Evolutionary conservation across 2,888 invertebrate genomes (phyloP), one percentile per base, ranked within the genome.

Genomic region (Lasioglossum calceatum): DNA sequence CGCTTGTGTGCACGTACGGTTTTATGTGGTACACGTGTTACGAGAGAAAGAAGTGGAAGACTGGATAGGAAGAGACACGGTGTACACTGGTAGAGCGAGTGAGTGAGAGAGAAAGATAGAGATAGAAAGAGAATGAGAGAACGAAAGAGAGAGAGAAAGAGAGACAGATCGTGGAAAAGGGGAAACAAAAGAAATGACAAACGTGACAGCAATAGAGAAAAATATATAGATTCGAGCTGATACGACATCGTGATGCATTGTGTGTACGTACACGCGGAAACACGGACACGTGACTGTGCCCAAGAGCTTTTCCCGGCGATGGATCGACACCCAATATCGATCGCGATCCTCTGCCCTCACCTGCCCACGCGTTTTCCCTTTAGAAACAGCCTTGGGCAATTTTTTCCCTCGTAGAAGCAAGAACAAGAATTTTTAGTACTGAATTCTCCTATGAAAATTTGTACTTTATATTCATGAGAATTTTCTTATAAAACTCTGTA

Each of bases 181-280:
- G 81, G 78, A 77, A 82, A 83, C 39, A 85, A 86, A 78, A 87
- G 85, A 82, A 84, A 84, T 82, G 89, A 87, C 86, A 88, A 88
- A 89, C 85, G 86, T 88, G 88, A 88, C 84, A 89, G 86, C 85
- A 77, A 88, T 88, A 87, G 82, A 89, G 88, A 87, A 87, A 84
- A 54, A 82, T 58, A 81, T 76, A 81, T 77, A 84, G 47, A 87
- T 88, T 89, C 85, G 85, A 89, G 91, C 90, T 85, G 91, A 91
- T 85, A 90, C 87, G 91, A 92, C 88, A 89, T 88, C 88, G 87
- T 91, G 88, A 91, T 90, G 89, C 86, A 90, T 88, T 36, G 85
- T 91, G 83, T 85, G 75, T 81, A 88, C 77, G 19, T 85, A 81
- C 82, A 81, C 73, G 54, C 85, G 74, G 80, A 36, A 32, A 73